Base-by-base conservation (phyloP, 1,140 invertebrate species). In the Atopsyche davidsoni region DNA sequence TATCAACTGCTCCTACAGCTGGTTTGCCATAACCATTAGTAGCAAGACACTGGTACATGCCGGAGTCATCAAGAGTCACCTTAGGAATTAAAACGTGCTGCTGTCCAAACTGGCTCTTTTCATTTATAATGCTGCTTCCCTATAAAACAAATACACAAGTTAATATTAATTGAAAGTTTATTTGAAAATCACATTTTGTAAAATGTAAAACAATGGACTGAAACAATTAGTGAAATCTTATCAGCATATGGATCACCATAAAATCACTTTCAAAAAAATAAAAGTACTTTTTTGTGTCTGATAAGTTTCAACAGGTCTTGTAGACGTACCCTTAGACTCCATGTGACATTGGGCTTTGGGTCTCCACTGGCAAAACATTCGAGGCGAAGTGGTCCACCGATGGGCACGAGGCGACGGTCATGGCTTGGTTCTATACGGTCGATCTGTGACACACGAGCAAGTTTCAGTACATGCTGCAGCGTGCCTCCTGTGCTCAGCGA, bases 11-110 rank as follows among this genome's bases (percentile, higher is more conserved):
- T 35, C 55, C 61, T 25, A 58, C 52, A 9, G 57, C 61, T 23
- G 65, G 63, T 18, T 58, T 60, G 2, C 69, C 68, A 11, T 70
- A 61, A 6, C 62, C 65, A 50, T 72, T 72, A 45, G 56, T 54
- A 4, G 68, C 70, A 1, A 65, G 62, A 51, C 70, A 73, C 16
- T 64, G 53, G 58, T 73, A 73, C 25, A 60, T 59, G 7, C 70
- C 70, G 11, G 64, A 62, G 22, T 68, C 61, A 22, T 64, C 59
- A 16, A 63, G 53, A 41, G 64, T 65, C 9, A 64, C 67, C 0
- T 61, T 60, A 32, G 65, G 58, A 25, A 73, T 63, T 4, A 57
- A 62, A 24, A 70, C 60, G 21, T 53, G 34, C n/a, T 55, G 41
- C 9, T 55, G 18, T 1, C 39, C 28, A 19, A 55, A 25, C 16